Percentiles rank a stretch among this genome's conserved stretches.
phyloP scores from a whole-genome alignment of 2,113 vertebrate species.

The Sinocyclocheilus rhinocerous region DNA sequence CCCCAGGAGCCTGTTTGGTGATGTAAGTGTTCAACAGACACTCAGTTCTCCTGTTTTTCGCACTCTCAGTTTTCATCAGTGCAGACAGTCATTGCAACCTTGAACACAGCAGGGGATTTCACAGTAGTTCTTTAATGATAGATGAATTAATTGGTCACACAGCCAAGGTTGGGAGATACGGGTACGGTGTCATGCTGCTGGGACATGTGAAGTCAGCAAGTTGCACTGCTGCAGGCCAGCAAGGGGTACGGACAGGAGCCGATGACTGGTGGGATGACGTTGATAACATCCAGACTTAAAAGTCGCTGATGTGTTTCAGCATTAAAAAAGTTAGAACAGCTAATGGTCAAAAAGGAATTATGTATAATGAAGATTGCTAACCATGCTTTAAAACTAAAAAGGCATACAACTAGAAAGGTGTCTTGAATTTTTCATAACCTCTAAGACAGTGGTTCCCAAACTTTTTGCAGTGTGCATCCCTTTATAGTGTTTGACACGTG shows the following conservation, averaged over 20 bases:
- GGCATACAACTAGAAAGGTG: neutral
- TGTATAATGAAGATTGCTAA: neutral
- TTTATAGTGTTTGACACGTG: too few species aligned
- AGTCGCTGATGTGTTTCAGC: neutral
- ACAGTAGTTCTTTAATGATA: conserved; percentile 24
- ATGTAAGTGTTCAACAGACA: conserved; percentile 2
- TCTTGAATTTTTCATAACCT: neutral
- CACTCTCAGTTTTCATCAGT: conserved; percentile 17
- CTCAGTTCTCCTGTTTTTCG: neutral
- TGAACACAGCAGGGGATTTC: neutral
- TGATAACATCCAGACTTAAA: neutral
- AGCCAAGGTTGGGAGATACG: neutral
- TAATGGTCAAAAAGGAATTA: neutral
- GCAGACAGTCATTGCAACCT: neutral
- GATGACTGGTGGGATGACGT: neutral
- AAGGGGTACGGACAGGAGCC: neutral
- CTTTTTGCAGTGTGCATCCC: too few species aligned
- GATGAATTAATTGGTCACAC: conserved; percentile 6
- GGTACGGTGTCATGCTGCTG: neutral
- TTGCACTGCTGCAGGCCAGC: neutral
- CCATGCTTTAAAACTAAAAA: neutral
- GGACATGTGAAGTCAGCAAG: neutral
- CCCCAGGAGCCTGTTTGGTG: neutral
- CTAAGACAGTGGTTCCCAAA: too few species aligned
- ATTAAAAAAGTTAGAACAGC: neutral